Evolutionary conservation across 2,797 vertebrate species (phyloP), one percentile per base, ranked within the genome.

Genomic region (Poecilia velifera): DNA sequence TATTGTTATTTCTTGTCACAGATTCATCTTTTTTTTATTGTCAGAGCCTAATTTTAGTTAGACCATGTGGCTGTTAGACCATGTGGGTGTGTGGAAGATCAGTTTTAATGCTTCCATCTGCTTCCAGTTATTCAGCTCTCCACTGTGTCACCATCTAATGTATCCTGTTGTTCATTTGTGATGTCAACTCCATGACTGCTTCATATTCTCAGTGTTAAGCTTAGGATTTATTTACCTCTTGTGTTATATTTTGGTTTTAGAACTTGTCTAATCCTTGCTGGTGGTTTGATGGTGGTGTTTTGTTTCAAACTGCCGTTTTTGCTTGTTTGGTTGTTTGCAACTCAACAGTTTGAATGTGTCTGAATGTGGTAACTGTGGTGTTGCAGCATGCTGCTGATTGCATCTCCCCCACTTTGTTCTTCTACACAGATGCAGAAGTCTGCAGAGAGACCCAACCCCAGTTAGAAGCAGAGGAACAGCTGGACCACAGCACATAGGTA

Each of bases 371-470:
- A 53, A 72, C 66, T 8, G 74, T 53, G 43, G 64, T n/a, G 74
- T 80, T 47, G 76, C 74, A 34, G 10, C 46, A 0, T 74, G 51
- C 20, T 41, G 22, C 22, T 10, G 49, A 31, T 57, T 64, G 8
- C 53, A 25, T 74, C 68, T 73, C 1, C 34, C 68, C 3, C 12
- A 5, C 16, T 87, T 1, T 88, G 36, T 81, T 76, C 34, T 47
- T 85, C 28, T 51, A 9, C 46, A 76, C 87, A 94, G 94, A 90
- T 94, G 14, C 96, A 96, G 86, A 96, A 92, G 88, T 94, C 95
- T 83, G 94, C 94, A 95, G 96, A 96, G 82, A 95, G 78, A 76
- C 89, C 94, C 36, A 94, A 93, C 77, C 92, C 95, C 73, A 96
- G 94, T 92, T 96, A 96, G 91, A 77, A 94, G 73, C 79, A 76